phyloP scores from a whole-genome alignment of 2,888 invertebrate species.

The Phoronis australis region DNA sequence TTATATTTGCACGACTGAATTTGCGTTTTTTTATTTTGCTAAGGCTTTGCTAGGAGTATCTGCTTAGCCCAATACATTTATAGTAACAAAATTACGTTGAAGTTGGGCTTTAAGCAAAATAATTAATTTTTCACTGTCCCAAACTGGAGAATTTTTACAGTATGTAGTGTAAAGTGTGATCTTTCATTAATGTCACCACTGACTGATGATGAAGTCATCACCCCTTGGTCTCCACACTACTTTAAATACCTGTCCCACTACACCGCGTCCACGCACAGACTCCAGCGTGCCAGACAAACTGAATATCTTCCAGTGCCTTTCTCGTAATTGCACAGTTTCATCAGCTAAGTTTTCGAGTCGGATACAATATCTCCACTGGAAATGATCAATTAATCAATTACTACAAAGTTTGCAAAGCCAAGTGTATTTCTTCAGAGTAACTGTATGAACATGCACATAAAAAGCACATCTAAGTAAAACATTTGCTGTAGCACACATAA shows the following conservation, averaged over 20 bases:
- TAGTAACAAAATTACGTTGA: no score
- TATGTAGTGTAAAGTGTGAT: no score
- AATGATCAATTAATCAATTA: slow-evolving; percentile 13
- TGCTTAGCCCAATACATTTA: no score
- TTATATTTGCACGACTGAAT: no score
- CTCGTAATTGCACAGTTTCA: slow-evolving; percentile 79
- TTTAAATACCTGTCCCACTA: slow-evolving; percentile 71
- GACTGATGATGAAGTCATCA: background rate
- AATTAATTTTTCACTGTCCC: no score
- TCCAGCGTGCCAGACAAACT: slow-evolving; percentile 81
- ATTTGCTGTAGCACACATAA: no score
- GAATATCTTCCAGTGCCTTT: slow-evolving; percentile 98
- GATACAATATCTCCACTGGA: slow-evolving; percentile 91
- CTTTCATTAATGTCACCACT: no score
- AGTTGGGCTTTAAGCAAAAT: no score
- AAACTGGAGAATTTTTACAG: background rate
- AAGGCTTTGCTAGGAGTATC: no score
- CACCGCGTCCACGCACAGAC: slow-evolving; percentile 83
- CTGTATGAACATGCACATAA: no score
- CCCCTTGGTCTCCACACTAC: background rate
- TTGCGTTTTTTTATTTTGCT: no score
- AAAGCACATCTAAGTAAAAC: no score
- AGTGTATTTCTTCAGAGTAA: background rate
- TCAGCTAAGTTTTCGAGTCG: slow-evolving; percentile 89
- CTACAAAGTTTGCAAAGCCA: background rate